Base-by-base conservation (phyloP, 2,797 vertebrate genomes). In the Sylvia borin region DNA sequence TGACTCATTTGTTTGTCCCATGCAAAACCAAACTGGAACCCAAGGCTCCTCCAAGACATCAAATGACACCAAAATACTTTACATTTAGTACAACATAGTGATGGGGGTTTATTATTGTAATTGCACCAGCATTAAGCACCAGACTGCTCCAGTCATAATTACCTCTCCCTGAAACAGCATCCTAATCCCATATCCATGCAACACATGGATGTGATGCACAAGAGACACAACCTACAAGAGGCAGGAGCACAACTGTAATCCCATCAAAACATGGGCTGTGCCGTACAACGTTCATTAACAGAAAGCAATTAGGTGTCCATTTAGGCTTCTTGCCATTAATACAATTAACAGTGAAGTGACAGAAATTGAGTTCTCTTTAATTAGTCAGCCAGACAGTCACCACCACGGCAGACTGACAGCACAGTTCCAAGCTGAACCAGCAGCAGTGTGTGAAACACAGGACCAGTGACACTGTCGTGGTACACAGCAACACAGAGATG, bases 281-380 rank as follows among this genome's bases (percentile, higher is more conserved):
- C 4, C 0, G 0, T 15, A 82, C n/a, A 40, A 15, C 0, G 1
- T 11, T 75, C 47, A 20, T 50, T 78, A 81, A 66, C 18, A 77
- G 31, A 86, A 66, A 84, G 70, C 25, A 80, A 83, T 81, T 10
- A 77, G 60, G 64, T 26, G 31, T 3, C 43, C 40, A 27, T 34
- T 55, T 34, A 72, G 58, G 42, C 32, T 90, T 54, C 82, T 72
- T 26, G 1, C n/a, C 29, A 60, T 38, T 79, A 74, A 48, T 34
- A 73, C 61, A 84, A 74, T 74, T 64, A 92, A 53, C 13, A 54
- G 21, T 10, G 10, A 88, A 77, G 65, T 45, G 61, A 60, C 0
- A 64, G 61, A 83, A 90, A 64, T 45, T 40, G 40, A 73, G 40
- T 21, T 31, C 26, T 73, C 71, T 73, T 88, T 83, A 92, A 73